Conservation (phyloP, 2,113 vertebrate species). For the Gobius niger region DNA sequence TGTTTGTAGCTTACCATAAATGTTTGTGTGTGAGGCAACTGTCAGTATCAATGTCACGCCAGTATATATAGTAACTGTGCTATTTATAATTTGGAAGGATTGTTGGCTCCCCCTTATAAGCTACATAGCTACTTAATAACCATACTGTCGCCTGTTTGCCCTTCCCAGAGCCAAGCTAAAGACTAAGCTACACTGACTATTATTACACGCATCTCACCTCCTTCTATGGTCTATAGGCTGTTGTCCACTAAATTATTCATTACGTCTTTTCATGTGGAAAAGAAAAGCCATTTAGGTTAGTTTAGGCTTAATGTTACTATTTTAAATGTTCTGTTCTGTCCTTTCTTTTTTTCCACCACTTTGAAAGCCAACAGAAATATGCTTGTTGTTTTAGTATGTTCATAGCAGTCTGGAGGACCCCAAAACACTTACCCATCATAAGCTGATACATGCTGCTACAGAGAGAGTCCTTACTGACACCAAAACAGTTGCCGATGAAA, state of each 20-base stretch:
- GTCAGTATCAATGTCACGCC: constrained; percentile 62
- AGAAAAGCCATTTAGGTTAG: too few relatives aligned
- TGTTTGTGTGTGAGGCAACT: constrained; percentile 33
- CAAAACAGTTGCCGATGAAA: constrained; percentile 89
- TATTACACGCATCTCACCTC: constrained; percentile 43
- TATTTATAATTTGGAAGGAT: constrained; percentile 78
- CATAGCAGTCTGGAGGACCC: constrained; percentile 93
- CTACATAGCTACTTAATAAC: constrained; percentile 17
- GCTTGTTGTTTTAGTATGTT: constrained; percentile 75
- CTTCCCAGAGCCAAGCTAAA: constrained; percentile 2
- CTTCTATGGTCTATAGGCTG: constrained; percentile 40
- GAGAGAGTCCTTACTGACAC: constrained; percentile 89
- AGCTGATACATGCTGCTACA: constrained; percentile 90
- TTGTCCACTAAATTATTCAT: not conserved
- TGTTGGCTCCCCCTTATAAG: constrained; percentile 40
- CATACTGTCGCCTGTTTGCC: constrained; percentile 13
- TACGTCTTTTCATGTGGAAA: too few relatives aligned
- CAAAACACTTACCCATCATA: constrained; percentile 92
- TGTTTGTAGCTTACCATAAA: constrained; percentile 40
- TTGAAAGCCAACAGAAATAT: not conserved
- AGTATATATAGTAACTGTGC: constrained; percentile 78
- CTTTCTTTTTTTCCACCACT: too few relatives aligned
- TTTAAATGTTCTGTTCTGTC: too few relatives aligned
- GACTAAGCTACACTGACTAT: constrained; percentile 42
- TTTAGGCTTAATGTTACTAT: too few relatives aligned